Evolutionary conservation across 2,113 vertebrate species (phyloP).

Genomic region (Clinocottus analis): DNA sequence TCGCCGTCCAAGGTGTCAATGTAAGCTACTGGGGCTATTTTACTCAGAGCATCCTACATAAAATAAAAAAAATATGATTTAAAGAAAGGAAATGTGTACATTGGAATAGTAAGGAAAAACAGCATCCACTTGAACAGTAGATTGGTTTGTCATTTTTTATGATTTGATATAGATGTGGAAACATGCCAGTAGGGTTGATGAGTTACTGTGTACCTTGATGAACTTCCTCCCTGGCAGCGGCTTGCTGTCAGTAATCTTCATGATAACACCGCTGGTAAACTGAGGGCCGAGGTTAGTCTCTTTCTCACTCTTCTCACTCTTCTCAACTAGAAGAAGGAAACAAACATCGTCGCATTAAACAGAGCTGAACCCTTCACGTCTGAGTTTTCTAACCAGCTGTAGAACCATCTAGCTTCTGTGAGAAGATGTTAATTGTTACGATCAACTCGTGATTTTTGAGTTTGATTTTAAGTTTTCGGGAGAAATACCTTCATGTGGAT

Average conservation of each 20-base stretch:
- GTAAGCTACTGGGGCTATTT: conserved; percentile 89
- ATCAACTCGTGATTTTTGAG: background rate
- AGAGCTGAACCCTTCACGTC: background rate
- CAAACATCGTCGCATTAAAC: background rate
- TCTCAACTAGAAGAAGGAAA: conserved; percentile 51
- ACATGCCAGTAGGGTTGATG: background rate
- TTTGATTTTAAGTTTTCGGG: background rate
- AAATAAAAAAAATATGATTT: background rate
- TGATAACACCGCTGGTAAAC: conserved; percentile 92
- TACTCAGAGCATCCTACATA: conserved; percentile 86
- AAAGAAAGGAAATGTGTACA: background rate
- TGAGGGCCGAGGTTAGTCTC: conserved; percentile 84
- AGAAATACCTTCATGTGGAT: background rate
- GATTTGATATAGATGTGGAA: background rate
- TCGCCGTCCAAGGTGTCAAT: conserved; percentile 94
- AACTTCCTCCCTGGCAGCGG: conserved; percentile 89
- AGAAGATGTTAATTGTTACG: background rate
- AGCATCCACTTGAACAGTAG: background rate
- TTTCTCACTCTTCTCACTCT: conserved; percentile 74
- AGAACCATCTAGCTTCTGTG: background rate
- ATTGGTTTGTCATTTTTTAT: background rate
- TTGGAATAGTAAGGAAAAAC: background rate
- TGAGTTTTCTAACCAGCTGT: background rate
- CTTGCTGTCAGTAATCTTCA: conserved; percentile 90
- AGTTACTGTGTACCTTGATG: conserved; percentile 84